phyloP scores from a whole-genome alignment of 2,797 vertebrate genomes.

The Rhodeus uyekii region DNA sequence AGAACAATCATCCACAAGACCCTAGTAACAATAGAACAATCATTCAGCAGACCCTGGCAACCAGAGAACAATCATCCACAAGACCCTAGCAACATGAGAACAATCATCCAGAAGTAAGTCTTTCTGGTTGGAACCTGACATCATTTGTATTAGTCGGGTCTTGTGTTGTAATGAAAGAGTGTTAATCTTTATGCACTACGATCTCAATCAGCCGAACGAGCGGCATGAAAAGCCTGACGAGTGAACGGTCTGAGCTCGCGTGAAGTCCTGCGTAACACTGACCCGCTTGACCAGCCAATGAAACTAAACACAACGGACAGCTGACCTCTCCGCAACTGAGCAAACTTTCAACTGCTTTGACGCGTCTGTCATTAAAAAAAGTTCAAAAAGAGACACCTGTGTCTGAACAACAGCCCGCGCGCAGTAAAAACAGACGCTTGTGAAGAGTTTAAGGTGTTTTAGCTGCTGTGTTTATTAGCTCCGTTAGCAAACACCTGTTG shows the following conservation, averaged over 20 bases:
- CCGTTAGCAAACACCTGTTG: slow-evolving; percentile 40
- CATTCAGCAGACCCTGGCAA: not conserved
- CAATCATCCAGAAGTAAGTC: no score
- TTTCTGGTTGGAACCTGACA: not conserved
- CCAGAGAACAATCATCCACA: not conserved
- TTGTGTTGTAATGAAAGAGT: not conserved
- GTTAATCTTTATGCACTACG: not conserved
- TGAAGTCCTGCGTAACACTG: not conserved
- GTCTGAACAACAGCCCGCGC: not conserved
- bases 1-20: not conserved
- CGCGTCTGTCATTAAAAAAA: not conserved
- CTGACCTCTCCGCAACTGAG: slow-evolving; percentile 1
- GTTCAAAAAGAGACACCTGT: not conserved
- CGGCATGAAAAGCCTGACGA: not conserved
- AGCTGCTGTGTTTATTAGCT: slow-evolving; percentile 30
- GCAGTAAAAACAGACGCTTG: not conserved
- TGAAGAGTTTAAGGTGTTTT: not conserved
- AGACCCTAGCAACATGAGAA: not conserved
- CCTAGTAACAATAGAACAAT: no score
- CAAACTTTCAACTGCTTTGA: not conserved
- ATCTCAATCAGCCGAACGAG: not conserved
- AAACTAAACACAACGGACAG: slow-evolving; percentile 2
- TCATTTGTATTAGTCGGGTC: not conserved
- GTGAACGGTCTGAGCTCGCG: no score
- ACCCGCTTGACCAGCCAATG: slow-evolving; percentile 2